These are phyloP conservation scores for Cacoxenus indagator DNA, from an alignment of 2,888 invertebrate genomes.

Conservation along the genomic window DNA sequence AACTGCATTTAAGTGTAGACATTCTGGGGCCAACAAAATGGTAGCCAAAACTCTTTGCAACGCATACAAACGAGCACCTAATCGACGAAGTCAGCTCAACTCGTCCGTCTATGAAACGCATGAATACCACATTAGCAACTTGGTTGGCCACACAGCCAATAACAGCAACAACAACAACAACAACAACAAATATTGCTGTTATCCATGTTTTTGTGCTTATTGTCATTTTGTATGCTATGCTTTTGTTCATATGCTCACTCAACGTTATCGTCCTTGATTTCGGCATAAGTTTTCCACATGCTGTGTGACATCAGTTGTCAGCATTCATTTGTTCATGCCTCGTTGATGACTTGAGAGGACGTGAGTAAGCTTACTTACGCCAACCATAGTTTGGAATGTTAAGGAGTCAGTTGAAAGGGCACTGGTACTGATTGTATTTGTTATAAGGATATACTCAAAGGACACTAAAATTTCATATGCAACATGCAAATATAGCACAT, in stretches of 20 bases:
- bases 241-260: background rate
- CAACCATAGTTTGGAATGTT: too few species aligned
- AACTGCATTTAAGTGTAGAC: background rate
- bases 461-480: background rate
- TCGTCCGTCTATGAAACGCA: background rate
- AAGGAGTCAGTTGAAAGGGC: too few species aligned
- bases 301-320: conserved; percentile 8
- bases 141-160: conserved; percentile 6
- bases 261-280: background rate
- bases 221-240: conserved; percentile 10
- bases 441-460: background rate
- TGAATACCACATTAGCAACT: conserved; percentile 13
- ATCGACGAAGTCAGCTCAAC: background rate
- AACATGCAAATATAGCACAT: conserved; percentile 1
- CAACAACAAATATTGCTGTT: background rate
- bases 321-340: background rate
- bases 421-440: too few species aligned
- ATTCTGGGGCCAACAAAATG: conserved; percentile 31
- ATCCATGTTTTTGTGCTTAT: background rate
- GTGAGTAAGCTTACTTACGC: too few species aligned
- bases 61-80: background rate
- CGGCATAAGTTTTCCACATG: background rate
- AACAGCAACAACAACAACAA: background rate
- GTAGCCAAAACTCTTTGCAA: too few species aligned
- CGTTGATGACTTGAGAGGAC: background rate